These are phyloP conservation scores for Synodontis membranacea DNA, from an alignment of 2,113 vertebrate species.

Conservation along the genomic window DNA sequence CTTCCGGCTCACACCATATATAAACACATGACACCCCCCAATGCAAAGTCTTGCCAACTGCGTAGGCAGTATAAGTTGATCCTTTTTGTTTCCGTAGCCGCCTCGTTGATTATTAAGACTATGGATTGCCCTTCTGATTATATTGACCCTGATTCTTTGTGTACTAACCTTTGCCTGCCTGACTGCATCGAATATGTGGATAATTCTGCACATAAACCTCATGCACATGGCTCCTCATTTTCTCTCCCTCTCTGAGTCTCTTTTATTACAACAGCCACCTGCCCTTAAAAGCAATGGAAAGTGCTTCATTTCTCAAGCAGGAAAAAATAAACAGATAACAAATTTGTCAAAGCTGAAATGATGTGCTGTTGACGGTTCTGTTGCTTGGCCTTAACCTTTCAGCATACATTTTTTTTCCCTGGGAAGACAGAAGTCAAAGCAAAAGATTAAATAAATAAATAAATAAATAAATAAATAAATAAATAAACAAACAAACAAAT, in stretches of 20 bases:
- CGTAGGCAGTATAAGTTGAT: background rate
- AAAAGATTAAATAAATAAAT: background rate
- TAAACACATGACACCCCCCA: background rate
- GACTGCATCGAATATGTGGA: background rate
- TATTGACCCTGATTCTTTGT: background rate
- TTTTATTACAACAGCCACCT: background rate
- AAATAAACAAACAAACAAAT: too few species aligned
- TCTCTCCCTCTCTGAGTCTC: background rate
- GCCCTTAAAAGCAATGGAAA: background rate
- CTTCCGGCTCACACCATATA: background rate
- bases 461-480: too few species aligned
- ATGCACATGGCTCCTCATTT: background rate
- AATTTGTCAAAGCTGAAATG: background rate
- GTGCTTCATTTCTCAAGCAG: background rate
- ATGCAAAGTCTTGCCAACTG: background rate
- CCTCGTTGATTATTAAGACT: background rate
- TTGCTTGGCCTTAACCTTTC: background rate
- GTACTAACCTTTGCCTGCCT: background rate
- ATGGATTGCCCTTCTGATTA: background rate
- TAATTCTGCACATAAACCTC: slow-evolving; percentile 1
- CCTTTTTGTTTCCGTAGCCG: background rate
- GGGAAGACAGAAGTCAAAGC: background rate
- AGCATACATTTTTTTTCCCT: background rate
- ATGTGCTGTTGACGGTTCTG: background rate
- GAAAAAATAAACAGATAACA: background rate